Conservation (phyloP, 2,113 vertebrate genomes). For the Myocastor coypus region DNA sequence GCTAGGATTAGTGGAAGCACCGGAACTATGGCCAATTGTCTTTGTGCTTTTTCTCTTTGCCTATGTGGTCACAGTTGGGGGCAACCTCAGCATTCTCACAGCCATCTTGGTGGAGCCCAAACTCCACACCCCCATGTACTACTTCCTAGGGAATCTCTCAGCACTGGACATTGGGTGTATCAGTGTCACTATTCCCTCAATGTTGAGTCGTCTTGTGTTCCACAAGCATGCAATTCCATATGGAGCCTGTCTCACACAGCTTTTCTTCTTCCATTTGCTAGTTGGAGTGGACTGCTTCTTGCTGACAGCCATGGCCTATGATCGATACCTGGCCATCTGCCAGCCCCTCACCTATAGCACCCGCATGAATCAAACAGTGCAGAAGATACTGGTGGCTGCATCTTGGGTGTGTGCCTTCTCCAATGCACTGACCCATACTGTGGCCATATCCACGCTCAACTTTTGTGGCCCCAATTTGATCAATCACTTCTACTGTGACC, state of each 20-base stretch:
- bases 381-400: constrained; percentile 69
- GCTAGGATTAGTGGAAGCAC: constrained; percentile 73
- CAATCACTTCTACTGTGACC: background rate
- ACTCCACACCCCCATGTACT: constrained; percentile 84
- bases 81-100: constrained; percentile 85
- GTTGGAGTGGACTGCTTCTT: constrained; percentile 79
- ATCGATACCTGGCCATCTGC: constrained; percentile 86
- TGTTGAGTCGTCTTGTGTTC: constrained; percentile 81
- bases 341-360: constrained; percentile 83
- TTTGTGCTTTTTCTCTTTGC: constrained; percentile 78
- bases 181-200: constrained; percentile 80
- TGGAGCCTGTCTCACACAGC: constrained; percentile 83
- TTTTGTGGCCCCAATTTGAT: constrained; percentile 73
- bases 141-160: constrained; percentile 87
- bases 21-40: constrained; percentile 63
- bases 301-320: constrained; percentile 88
- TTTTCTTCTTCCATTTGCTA: constrained; percentile 80
- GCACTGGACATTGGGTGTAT: constrained; percentile 84
- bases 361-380: constrained; percentile 77
- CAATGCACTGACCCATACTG: constrained; percentile 71
- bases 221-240: constrained; percentile 75
- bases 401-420: constrained; percentile 78
- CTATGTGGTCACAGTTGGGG: constrained; percentile 72
- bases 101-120: constrained; percentile 80
- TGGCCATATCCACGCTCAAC: constrained; percentile 63